Base-by-base conservation (phyloP, 2,888 invertebrate species). In the Chalcosyrphus nemorum region DNA sequence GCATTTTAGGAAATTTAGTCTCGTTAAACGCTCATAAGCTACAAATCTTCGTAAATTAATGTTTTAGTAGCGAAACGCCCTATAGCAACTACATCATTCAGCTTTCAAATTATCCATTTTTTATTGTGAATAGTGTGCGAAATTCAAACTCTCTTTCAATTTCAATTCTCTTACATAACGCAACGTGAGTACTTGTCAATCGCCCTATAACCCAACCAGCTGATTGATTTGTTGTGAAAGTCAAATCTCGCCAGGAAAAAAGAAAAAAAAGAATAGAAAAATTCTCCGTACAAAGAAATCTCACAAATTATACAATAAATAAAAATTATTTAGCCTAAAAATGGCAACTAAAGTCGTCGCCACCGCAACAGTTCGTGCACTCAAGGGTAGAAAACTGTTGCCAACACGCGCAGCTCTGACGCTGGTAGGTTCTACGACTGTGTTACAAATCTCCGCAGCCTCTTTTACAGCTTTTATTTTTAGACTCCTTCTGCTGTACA, bases 311-410 rank as follows among this genome's bases (percentile, higher is more conserved):
- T 47, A 65, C 57, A 78, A 74, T 63, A 74, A 78, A 56, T 52
- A 29, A 19, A 74, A 70, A 57, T 43, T 68, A 35, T 52, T 38
- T 3, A 1, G 9, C 7, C 5, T 13, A 88, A 90, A 90, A 88
- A 96, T 96, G 96, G 94, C 96, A 91, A 94, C 95, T 86, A 95
- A 94, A 93, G 93, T 94, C 82, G 94, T 96, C 88, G 97, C 96
- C 80, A 95, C 97, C 90, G 98, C 98, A 27, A 97, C 97, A 70
- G 97, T 98, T 27, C 94, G 97, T 87, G 97, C 97, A 86, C 95
- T 97, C 24, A 96, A 96, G 91, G 95, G 95, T 87, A 94, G 96
- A 89, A 94, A 94, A 91, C 91, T 96, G 84, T 91, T 96, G 82
- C 95, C 98, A n/a, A 94, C 95, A 50, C 93, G 97, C 88, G 96